Evolutionary conservation across 2,888 invertebrate genomes (phyloP), one percentile per base, ranked within the genome.

Genomic region (Ochlodes sylvanus): DNA sequence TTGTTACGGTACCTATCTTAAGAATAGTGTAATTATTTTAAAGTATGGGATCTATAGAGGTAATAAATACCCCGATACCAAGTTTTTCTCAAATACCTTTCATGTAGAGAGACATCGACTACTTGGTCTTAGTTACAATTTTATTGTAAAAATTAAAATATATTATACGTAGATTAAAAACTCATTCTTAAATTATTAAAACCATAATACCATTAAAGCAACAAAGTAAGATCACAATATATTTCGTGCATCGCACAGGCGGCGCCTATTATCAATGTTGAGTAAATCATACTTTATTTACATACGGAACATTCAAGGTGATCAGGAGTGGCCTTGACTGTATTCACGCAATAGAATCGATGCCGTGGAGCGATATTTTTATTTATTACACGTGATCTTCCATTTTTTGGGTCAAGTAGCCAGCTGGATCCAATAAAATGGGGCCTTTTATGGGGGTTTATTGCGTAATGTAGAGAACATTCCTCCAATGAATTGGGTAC

Each of bases 321-420:
- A 60, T 60, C 60, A 60, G 60, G 60, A 60, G 27, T 15, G 44
- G 27, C 60, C 60, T 44, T 60, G 60, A 60, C 60, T 27, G 12
- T 7, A 15, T 21, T 60, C 44, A 60, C 60, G 60, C 32, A 15
- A 47, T 21, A 12, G 42, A 42, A 17, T 19, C n/a, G 21, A 42
- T 58, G 15, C 32, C 27, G 44, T 42, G 44, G 6, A 60, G 7
- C n/a, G 44, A 60, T 44, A 58, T 42, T 41, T 58, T 58, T 42
- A 58, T 60, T 60, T 44, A 27, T 27, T 15, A 0, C 19, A 44
- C 60, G 60, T 27, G 44, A 60, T 15, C 44, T 41, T 42, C n/a
- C 21, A 17, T 66, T 19, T 66, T 69, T 57, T 57, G 55, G 62
- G 52, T 69, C 47, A 65, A 47, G 34, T 21, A 21, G 15, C 34